Percentiles rank a stretch among this genome's conserved stretches.
These are phyloP conservation scores for Cyrtonyx montezumae DNA, from an alignment of 2,113 vertebrate species.

Conservation along the genomic window DNA sequence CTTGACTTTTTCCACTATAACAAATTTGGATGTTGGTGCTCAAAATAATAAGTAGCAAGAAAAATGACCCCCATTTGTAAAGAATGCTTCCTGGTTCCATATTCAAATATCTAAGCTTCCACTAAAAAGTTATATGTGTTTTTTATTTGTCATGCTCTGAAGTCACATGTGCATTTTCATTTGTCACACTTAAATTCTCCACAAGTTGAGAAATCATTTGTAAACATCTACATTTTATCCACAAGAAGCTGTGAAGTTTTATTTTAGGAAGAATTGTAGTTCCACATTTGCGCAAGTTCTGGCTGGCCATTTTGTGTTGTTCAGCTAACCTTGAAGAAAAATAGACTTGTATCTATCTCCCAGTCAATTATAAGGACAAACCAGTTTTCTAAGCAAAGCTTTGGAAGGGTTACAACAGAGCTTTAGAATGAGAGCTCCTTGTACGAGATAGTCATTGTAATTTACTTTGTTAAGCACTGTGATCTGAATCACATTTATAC, in stretches of 20 bases:
- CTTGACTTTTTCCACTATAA: background rate
- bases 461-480: background rate
- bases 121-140: background rate
- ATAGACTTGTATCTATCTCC: background rate
- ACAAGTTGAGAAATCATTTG: background rate
- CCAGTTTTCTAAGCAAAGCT: background rate
- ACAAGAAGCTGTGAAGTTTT: background rate
- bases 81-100: background rate
- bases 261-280: background rate
- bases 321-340: background rate
- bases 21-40: background rate
- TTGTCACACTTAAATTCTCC: background rate
- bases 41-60: background rate
- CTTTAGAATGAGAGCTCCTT: background rate
- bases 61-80: background rate
- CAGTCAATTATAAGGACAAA: background rate
- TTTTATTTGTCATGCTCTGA: background rate
- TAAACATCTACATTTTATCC: background rate
- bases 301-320: background rate
- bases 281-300: background rate
- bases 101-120: background rate
- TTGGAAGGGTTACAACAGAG: background rate
- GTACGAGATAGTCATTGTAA: background rate
- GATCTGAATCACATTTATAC: too few species aligned
- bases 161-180: background rate